Evolutionary conservation across 92 coral and sea anemone genomes (phyloP).

Genomic region (Bergia sp.): DNA sequence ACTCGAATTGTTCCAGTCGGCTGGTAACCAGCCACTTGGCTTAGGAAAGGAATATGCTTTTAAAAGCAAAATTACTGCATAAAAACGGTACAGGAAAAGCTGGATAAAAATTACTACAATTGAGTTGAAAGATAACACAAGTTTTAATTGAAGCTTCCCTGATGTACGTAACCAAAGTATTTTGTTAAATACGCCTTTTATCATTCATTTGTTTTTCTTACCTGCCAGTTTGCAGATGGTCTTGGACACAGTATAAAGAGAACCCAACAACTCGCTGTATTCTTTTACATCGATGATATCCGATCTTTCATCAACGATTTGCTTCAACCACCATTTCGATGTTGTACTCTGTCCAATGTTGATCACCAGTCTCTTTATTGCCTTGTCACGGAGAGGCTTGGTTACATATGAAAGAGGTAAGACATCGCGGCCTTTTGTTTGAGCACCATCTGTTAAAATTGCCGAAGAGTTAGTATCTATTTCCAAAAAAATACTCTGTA

Average conservation of each 20-base stretch:
- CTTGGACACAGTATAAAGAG: slow-evolving; percentile 9
- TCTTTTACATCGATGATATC: neutral
- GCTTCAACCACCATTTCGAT: neutral
- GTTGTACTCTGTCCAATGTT: neutral
- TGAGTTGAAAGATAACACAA: no score
- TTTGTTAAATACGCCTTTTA: neutral
- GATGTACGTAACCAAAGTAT: neutral
- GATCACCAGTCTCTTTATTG: neutral
- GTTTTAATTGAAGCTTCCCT: no score
- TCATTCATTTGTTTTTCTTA: neutral
- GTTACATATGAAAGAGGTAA: neutral
- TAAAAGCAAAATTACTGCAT: no score
- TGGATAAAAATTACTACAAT: no score
- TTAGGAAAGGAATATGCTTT: no score
- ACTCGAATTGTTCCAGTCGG: no score
- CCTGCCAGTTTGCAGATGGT: slow-evolving; percentile 10
- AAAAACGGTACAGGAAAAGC: no score
- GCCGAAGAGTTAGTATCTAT: no score
- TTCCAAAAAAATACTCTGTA: no score
- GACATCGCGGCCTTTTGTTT: neutral
- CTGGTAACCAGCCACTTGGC: no score
- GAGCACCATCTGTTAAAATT: neutral
- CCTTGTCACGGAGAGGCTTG: neutral
- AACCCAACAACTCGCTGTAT: slow-evolving; percentile 9
- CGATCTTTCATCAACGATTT: neutral